Evolutionary conservation across 2,888 invertebrate genomes (phyloP), one percentile per base, ranked within the genome.

Genomic region (Dasysyrphus albostriatus): DNA sequence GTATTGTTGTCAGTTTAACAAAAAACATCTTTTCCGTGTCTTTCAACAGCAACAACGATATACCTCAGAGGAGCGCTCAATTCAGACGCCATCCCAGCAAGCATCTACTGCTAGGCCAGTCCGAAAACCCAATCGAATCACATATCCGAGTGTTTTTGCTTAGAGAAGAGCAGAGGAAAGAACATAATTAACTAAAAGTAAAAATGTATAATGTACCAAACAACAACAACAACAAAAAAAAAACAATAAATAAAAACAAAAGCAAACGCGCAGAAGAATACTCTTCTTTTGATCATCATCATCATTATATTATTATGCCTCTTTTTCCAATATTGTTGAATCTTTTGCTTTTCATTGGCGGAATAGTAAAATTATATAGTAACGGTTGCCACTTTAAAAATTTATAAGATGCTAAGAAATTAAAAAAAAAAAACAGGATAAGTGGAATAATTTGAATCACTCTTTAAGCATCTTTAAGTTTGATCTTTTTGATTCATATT

Each of bases 11-110:
- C 87, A 83, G 75, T 79, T 79, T 65, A 75, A 79, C 78, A 87
- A 87, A 81, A 82, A 83, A 78, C 87, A 87, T 87, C 78, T 87
- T 87, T 87, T 83, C 70, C 83, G 75, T 87, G 87, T 87, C 87
- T 83, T 83, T 83, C 83, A 87, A 83, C 85, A 85, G 67, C 61
- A 75, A 65, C 63, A 56, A 87, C 69, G 39, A 54, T 29, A 39
- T 47, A 84, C 73, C 67, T 72, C 58, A 47, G 74, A 82, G 69
- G 51, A 54, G 19, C 73, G 19, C 73, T 77, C 72, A 73, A 70
- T 32, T 67, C 47, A 87, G 83, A 87, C 82, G 82, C 82, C 80
- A 76, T 10, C 32, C n/a, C 42, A 51, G 6, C 51, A 49, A 61
- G 61, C 61, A 61, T 61, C 61, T 42, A 39, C 19, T 29, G 54